Base-by-base conservation (phyloP, 2,797 vertebrate genomes). In the Sciurus vulgaris region DNA sequence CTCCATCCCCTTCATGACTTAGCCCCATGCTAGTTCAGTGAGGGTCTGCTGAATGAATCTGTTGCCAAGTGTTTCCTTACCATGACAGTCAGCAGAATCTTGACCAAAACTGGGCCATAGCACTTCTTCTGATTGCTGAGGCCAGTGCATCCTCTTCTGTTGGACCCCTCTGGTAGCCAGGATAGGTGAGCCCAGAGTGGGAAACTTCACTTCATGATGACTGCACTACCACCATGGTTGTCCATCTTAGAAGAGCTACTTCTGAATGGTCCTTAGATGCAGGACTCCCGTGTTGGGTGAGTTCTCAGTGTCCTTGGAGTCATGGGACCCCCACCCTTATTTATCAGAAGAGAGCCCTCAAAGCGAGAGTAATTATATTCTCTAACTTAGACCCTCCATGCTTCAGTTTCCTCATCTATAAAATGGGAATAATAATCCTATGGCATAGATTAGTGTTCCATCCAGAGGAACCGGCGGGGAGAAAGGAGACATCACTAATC, bases 61-160 rank as follows among this genome's bases (percentile, higher is more conserved):
- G 33, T 76, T 63, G 18, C 41, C 61, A 28, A 78, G 54, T 35
- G 11, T 86, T 82, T 96, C 83, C 54, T 77, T 17, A 38, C 61
- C 18, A 84, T 30, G 59, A 61, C 56, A 59, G 59, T 26, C 59
- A 59, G 44, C 17, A 87, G 41, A 86, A 12, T 35, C 17, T 47
- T 67, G 11, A 72, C 79, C 79, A 69, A 54, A 83, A n/a, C 92
- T 91, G 49, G 11, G 35, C 56, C 7, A 2, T 79, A 63, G 54
- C 7, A 4, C 35, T 17, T 33, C 56, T 86, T 74, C 44, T 56
- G 33, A 72, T 11, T 17, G 9, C 41, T 51, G 69, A 90, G 44
- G 26, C 30, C 35, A 44, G 8, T 9, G 17, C 0, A 70, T 33
- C 56, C 30, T 92, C 41, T 77, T 79, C 72, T 88, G 11, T 77